Base-by-base conservation (phyloP, 1,140 invertebrate species). In the Ostrea edulis region DNA sequence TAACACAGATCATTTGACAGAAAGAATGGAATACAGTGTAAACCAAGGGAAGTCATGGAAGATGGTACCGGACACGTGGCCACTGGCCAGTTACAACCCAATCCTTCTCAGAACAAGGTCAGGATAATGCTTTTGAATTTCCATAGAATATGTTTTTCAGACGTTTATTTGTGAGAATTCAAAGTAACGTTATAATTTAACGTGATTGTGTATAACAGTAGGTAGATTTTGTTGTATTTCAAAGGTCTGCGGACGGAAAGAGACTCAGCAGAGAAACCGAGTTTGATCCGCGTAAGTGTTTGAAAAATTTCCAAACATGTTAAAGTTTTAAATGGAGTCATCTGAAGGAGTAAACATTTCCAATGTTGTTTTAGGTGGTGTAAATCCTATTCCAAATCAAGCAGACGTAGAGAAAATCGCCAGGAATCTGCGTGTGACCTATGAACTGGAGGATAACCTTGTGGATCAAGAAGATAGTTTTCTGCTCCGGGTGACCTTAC, bases 391-490 rank as follows among this genome's bases (percentile, higher is more conserved):
- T 25, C 83, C 83, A 22, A 62, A 91, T 20, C 92, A 93, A 68
- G 14, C 86, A 29, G 58, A 86, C 2, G 85, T 93, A 0, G 90
- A 92, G 82, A 92, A 93, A 82, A 91, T 94, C 3, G 90, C 89
- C 7, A 35, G 83, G 0, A 68, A 91, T 35, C 58, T 93, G 12
- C 29, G 58, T 0, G 84, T 94, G 5, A 86, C 85, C 17, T 91
- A 90, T 25, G 87, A 91, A 81, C 92, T 94, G 0, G 53, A 91
- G 2, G 89, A 91, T 84, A 94, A 94, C 84, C 88, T 90, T 84
- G 58, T 82, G 2, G 44, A 85, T 14, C 77, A 89, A 3, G 89
- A 88, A 0, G 35, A 82, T 9, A 82, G 65, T 11, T 92, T 86
- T 62, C n/a, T 84, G 9, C 89, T 88, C 44, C 71, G 85, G 12